These are phyloP conservation scores for Ectropis crepuscularia DNA, from an alignment of 2,888 invertebrate genomes.

Conservation along the genomic window DNA sequence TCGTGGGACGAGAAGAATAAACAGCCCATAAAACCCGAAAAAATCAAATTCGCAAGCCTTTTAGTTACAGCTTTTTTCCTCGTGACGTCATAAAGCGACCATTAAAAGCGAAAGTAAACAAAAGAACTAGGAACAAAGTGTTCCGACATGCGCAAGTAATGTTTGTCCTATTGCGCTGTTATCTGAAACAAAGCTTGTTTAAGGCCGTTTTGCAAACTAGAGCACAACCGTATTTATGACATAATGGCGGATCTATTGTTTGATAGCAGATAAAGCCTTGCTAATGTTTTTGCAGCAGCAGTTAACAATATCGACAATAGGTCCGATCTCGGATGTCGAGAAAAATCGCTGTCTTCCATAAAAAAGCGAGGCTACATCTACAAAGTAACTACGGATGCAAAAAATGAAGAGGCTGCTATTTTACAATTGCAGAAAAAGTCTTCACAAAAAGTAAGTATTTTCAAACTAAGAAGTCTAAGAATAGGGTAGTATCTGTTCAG, in stretches of 20 bases:
- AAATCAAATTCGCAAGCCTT: slow-evolving; percentile 35
- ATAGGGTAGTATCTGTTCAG: background rate
- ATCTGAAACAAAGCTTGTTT: slow-evolving; percentile 66
- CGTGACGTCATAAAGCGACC: slow-evolving; percentile 50
- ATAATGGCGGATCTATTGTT: slow-evolving; percentile 58
- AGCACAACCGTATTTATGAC: slow-evolving; percentile 70
- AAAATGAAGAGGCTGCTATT: slow-evolving; percentile 38
- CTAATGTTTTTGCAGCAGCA: slow-evolving; percentile 68
- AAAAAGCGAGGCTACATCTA: slow-evolving; percentile 62
- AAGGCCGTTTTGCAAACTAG: slow-evolving; percentile 71
- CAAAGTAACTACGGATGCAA: slow-evolving; percentile 39
- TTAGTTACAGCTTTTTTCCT: slow-evolving; percentile 32
- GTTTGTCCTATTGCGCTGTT: slow-evolving; percentile 70
- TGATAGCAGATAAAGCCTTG: slow-evolving; percentile 65
- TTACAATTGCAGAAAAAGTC: slow-evolving; percentile 34
- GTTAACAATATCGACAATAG: slow-evolving; percentile 63
- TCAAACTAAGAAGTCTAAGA: background rate
- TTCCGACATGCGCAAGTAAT: slow-evolving; percentile 69
- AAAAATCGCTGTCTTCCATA: slow-evolving; percentile 61
- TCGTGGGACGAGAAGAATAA: slow-evolving; percentile 6
- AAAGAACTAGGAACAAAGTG: slow-evolving; percentile 64
- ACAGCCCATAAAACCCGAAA: slow-evolving; percentile 14
- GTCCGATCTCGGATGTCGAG: slow-evolving; percentile 54
- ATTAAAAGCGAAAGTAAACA: slow-evolving; percentile 71
- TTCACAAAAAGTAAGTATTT: slow-evolving; percentile 7